These are phyloP conservation scores for Sebastes hopkinsi DNA, from an alignment of 2,797 vertebrate genomes.

Conservation along the genomic window DNA sequence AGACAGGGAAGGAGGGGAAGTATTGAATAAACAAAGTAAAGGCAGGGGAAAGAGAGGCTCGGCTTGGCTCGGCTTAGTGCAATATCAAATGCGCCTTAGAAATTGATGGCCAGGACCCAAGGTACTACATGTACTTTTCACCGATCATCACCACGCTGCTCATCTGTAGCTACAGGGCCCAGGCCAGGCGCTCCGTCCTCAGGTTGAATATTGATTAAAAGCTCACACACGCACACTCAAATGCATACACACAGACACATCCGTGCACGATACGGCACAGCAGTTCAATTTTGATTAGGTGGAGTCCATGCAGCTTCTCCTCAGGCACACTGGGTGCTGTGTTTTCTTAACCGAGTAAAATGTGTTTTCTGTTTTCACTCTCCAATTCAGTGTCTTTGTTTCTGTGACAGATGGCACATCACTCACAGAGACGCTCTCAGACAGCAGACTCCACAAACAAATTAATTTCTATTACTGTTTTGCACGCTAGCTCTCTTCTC, in stretches of 20 bases:
- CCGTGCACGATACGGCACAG: conserved; percentile 30
- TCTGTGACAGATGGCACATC: conserved; percentile 76
- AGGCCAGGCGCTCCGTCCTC: conserved; percentile 43
- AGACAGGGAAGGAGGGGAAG: conserved; percentile 38
- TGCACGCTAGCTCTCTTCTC: conserved; percentile 59
- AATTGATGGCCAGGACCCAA: conserved; percentile 58
- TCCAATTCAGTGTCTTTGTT: conserved; percentile 67
- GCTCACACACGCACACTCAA: background rate
- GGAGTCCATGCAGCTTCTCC: conserved; percentile 48
- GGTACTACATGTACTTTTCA: conserved; percentile 59
- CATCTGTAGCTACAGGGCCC: conserved; percentile 55
- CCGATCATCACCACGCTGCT: conserved; percentile 54
- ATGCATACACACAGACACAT: background rate
- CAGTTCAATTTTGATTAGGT: conserved; percentile 69
- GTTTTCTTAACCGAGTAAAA: conserved; percentile 62
- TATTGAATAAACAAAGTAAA: conserved; percentile 64
- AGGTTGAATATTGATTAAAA: conserved; percentile 69
- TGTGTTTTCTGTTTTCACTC: conserved; percentile 55
- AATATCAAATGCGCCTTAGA: conserved; percentile 51
- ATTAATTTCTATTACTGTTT: conserved; percentile 77
- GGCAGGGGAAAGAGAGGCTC: conserved; percentile 15
- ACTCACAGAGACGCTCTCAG: conserved; percentile 67
- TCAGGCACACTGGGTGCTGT: conserved; percentile 51
- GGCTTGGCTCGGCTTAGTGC: conserved; percentile 30
- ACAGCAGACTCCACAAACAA: conserved; percentile 73